phyloP scores from a whole-genome alignment of 2,113 vertebrate species.

The Chaetodon trifascialis region DNA sequence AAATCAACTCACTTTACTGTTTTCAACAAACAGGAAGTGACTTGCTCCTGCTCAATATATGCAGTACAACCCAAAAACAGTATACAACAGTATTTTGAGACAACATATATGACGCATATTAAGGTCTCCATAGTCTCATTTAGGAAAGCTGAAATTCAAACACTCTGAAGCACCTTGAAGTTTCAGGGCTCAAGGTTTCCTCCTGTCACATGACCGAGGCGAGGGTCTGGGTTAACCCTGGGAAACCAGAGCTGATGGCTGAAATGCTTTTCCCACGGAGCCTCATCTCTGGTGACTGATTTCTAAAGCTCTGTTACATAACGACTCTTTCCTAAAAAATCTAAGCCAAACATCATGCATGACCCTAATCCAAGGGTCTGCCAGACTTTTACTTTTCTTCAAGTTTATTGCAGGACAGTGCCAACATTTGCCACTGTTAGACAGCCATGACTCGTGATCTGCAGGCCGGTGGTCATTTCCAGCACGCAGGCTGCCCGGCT shows the following conservation, averaged over 20 bases:
- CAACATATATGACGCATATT: background rate
- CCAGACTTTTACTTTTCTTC: slow-evolving; percentile 2
- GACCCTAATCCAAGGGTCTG: background rate
- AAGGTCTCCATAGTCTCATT: no score
- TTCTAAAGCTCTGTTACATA: slow-evolving; percentile 50
- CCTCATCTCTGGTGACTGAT: slow-evolving; percentile 10
- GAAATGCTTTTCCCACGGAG: slow-evolving; percentile 43
- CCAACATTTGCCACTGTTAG: slow-evolving; percentile 77
- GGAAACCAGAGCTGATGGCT: slow-evolving; percentile 29
- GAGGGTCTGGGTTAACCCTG: slow-evolving; percentile 68
- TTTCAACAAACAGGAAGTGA: no score
- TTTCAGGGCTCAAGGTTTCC: slow-evolving; percentile 12
- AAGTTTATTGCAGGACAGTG: slow-evolving; percentile 33
- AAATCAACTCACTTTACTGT: no score
- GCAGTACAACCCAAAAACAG: background rate
- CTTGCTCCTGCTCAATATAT: no score
- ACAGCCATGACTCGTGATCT: slow-evolving; percentile 75
- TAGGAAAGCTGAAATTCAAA: no score
- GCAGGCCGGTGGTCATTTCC: slow-evolving; percentile 79
- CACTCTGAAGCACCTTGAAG: no score
- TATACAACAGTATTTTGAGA: background rate
- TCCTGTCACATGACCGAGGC: slow-evolving; percentile 60
- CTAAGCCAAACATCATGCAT: slow-evolving; percentile 21
- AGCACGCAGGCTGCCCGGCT: slow-evolving; percentile 68
- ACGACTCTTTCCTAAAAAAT: slow-evolving; percentile 37